A percentile compares a stretch with the other conserved stretches of the same genome.
These are phyloP conservation scores for Microhierax caerulescens DNA, from an alignment of 2,797 vertebrate genomes.

Conservation along the genomic window DNA sequence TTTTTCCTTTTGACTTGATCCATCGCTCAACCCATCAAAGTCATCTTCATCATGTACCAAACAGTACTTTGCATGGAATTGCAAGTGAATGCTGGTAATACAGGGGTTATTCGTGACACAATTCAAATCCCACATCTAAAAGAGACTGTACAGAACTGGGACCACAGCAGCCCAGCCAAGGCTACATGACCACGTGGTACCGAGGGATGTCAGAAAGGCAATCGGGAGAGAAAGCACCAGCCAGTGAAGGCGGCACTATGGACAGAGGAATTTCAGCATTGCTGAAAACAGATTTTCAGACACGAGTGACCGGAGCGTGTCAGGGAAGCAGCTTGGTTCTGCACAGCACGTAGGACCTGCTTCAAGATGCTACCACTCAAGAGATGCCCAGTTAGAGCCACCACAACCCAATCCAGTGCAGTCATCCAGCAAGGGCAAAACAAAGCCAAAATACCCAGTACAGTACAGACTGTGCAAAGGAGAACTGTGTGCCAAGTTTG, in stretches of 20 bases:
- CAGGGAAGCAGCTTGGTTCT: constrained; percentile 9
- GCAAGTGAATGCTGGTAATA: background rate
- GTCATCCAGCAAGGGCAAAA: background rate
- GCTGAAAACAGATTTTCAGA: background rate
- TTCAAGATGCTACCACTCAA: constrained; percentile 3
- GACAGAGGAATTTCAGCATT: background rate
- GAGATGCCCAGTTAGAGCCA: background rate
- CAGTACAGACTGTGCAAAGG: background rate
- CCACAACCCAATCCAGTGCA: background rate
- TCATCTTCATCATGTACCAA: accelerated
- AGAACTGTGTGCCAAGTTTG: background rate
- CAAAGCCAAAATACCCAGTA: background rate
- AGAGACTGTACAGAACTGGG: background rate
- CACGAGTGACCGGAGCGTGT: background rate
- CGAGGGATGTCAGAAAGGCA: background rate
- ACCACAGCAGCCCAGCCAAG: background rate
- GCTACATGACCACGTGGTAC: accelerated
- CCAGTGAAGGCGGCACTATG: background rate
- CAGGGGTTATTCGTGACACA: accelerated
- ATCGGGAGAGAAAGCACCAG: background rate
- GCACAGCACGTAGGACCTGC: background rate
- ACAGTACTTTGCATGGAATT: background rate
- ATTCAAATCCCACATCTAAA: background rate
- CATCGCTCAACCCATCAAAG: background rate
- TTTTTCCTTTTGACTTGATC: background rate